Conservation (phyloP, 2,888 invertebrate genomes). For the Aphrophora alni region DNA sequence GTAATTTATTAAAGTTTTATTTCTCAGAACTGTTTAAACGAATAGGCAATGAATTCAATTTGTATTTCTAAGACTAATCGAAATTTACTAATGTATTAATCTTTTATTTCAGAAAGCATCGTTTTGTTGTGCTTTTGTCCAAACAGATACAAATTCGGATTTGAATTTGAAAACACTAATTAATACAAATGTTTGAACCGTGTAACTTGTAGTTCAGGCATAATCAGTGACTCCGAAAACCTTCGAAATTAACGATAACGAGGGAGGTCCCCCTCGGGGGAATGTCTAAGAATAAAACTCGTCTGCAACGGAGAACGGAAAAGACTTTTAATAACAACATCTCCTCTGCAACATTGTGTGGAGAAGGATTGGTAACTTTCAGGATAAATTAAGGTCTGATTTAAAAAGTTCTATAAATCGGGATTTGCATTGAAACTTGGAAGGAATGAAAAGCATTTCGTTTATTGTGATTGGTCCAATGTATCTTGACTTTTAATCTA, state of each 20-base stretch:
- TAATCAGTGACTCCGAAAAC: not conserved
- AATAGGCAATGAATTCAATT: no score
- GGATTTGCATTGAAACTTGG: constrained; percentile 1
- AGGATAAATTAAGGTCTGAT: not conserved
- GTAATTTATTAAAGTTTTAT: no score
- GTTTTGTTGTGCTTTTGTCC: no score
- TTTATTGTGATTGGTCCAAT: not conserved
- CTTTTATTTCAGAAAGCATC: no score
- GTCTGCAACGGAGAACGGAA: not conserved
- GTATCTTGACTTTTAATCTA: not conserved
- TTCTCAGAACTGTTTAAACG: no score
- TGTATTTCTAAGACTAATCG: no score
- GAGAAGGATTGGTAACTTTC: not conserved
- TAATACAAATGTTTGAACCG: no score
- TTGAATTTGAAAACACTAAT: no score
- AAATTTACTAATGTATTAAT: no score
- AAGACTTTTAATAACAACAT: not conserved
- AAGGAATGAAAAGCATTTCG: not conserved
- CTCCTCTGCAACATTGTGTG: not conserved
- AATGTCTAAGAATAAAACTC: not conserved
- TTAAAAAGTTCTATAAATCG: not conserved
- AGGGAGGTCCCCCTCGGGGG: not conserved
- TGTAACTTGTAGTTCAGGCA: not conserved
- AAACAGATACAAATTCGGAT: no score
- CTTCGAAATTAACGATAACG: not conserved